These are phyloP conservation scores for Podarcis muralis DNA, from an alignment of 2,113 vertebrate genomes.

Conservation along the genomic window DNA sequence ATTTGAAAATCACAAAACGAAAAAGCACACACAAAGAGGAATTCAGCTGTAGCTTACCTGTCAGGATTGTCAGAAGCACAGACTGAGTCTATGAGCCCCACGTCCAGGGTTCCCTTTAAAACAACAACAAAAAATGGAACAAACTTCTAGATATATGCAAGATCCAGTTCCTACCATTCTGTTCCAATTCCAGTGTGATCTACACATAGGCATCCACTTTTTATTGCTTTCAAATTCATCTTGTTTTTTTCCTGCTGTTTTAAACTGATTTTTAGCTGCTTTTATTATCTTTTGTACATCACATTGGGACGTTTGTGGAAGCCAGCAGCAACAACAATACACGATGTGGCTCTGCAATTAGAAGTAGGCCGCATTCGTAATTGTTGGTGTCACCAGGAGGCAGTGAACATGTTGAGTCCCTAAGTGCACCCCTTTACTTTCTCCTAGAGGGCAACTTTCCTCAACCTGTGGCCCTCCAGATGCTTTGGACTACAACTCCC, in stretches of 20 bases:
- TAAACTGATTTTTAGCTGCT: too few relatives aligned
- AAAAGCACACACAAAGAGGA: neutral
- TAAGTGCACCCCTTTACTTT: neutral
- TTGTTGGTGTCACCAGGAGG: neutral
- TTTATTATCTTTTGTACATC: too few relatives aligned
- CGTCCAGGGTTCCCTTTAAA: slow-evolving; percentile 88
- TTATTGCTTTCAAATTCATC: too few relatives aligned
- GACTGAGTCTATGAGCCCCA: slow-evolving; percentile 91
- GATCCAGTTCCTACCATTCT: neutral
- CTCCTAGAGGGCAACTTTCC: neutral
- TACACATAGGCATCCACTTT: neutral
- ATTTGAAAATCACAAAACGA: neutral
- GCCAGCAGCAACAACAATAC: too few relatives aligned
- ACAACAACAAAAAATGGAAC: neutral
- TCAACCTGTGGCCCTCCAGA: too few relatives aligned
- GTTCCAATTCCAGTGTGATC: neutral
- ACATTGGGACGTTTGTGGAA: too few relatives aligned
- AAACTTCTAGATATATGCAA: neutral
- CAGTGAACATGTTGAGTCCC: neutral
- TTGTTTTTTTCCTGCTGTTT: too few relatives aligned
- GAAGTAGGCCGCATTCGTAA: neutral
- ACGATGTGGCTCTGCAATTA: neutral
- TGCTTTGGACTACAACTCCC: too few relatives aligned
- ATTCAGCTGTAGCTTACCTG: slow-evolving; percentile 73
- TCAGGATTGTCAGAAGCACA: slow-evolving; percentile 94